Percentiles rank a stretch among this genome's conserved stretches.
phyloP scores from a whole-genome alignment of 2,888 invertebrate genomes.

The Amphipyra berbera region DNA sequence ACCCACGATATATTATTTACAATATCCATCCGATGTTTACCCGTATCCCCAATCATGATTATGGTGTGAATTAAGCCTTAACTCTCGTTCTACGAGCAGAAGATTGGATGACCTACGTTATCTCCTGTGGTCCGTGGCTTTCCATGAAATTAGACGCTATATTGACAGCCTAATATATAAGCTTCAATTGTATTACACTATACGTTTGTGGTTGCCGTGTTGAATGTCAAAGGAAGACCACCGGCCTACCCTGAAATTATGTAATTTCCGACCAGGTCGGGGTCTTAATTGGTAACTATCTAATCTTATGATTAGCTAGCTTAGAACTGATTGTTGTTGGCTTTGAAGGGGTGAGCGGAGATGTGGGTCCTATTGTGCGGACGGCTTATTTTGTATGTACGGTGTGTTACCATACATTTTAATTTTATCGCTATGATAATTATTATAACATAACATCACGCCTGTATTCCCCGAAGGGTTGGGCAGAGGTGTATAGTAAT shows the following conservation, averaged over 20 bases:
- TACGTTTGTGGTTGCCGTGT: slow-evolving; percentile 12
- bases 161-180: slow-evolving; percentile 24
- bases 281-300: slow-evolving; percentile 35
- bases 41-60: too few relatives aligned
- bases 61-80: too few relatives aligned
- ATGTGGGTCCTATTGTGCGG: background rate
- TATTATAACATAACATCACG: too few relatives aligned
- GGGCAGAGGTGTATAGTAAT: too few relatives aligned
- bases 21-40: too few relatives aligned
- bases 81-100: too few relatives aligned
- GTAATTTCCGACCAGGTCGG: slow-evolving; percentile 41
- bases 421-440: too few relatives aligned
- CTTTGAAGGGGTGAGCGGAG: slow-evolving; percentile 12
- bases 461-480: too few relatives aligned
- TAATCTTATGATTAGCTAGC: slow-evolving; percentile 43
- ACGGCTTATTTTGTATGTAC: background rate
- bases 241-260: slow-evolving; percentile 26
- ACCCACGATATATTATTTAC: too few relatives aligned
- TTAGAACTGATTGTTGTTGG: slow-evolving; percentile 42
- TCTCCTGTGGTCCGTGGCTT: background rate
- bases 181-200: slow-evolving; percentile 27
- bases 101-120: too few relatives aligned
- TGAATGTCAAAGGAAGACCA: slow-evolving; percentile 34
- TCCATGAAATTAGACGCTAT: slow-evolving; percentile 8
- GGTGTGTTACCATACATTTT: background rate